Conservation (phyloP, 2,888 invertebrate species). For the Sphaerophoria rueppellii region DNA sequence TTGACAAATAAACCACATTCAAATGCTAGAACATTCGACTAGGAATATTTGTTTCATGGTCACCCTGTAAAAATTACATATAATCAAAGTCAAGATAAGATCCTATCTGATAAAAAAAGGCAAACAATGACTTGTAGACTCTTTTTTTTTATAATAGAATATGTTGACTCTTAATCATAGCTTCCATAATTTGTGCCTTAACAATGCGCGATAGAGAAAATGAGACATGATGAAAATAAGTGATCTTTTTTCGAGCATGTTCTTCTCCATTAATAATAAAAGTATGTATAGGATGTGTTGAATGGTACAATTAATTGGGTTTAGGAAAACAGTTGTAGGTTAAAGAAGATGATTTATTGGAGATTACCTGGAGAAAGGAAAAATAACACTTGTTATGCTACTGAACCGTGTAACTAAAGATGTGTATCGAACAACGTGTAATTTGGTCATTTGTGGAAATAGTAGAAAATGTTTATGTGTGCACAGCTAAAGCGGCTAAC, state of each 20-base stretch:
- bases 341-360: slow-evolving; percentile 56
- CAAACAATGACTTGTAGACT: slow-evolving; percentile 17
- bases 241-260: slow-evolving; percentile 13
- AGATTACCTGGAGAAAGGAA: slow-evolving; percentile 47
- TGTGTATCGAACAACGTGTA: background rate
- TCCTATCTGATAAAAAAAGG: slow-evolving; percentile 1
- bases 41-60: too few species aligned
- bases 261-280: background rate
- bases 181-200: slow-evolving; percentile 1
- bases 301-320: slow-evolving; percentile 30
- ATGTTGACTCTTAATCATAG: slow-evolving; percentile 1
- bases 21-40: background rate
- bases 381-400: background rate
- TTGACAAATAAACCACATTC: background rate
- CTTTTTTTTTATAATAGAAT: slow-evolving; percentile 17
- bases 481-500: too few species aligned
- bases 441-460: background rate
- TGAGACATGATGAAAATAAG: slow-evolving; percentile 5
- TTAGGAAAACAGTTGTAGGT: slow-evolving; percentile 47
- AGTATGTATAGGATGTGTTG: slow-evolving; percentile 19
- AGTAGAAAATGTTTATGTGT: too few species aligned
- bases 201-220: background rate
- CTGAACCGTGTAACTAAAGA: slow-evolving; percentile 15
- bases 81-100: slow-evolving; percentile 15
- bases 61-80: slow-evolving; percentile 13